Evolutionary conservation across 2,888 invertebrate species (phyloP).

Genomic region (Graphium colonna): DNA sequence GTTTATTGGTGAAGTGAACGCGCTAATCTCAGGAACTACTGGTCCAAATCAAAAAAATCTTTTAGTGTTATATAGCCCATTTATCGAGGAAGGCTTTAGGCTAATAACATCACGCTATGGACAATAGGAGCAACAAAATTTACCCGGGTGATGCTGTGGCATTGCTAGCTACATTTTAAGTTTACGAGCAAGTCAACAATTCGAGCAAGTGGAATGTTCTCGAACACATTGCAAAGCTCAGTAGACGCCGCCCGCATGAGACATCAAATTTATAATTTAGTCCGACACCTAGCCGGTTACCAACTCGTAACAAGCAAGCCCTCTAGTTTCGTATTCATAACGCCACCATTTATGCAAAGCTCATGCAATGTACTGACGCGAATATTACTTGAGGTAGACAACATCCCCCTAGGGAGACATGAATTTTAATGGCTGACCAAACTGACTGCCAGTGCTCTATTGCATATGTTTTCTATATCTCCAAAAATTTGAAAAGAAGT

Average conservation of each 20-base stretch:
- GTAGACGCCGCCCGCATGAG: neutral
- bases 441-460: too few relatives aligned
- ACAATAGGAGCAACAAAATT: too few relatives aligned
- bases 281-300: neutral
- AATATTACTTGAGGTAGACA: conserved; percentile 1
- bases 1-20: too few relatives aligned
- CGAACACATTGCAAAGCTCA: neutral
- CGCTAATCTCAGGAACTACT: too few relatives aligned
- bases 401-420: conserved; percentile 5
- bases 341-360: conserved; percentile 1
- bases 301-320: conserved; percentile 7
- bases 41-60: too few relatives aligned
- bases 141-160: too few relatives aligned
- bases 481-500: neutral
- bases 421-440: conserved; percentile 19
- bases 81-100: too few relatives aligned
- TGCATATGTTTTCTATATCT: neutral
- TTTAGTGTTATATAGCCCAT: too few relatives aligned
- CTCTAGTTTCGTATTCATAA: conserved; percentile 5
- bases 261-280: neutral
- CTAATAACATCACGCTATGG: too few relatives aligned
- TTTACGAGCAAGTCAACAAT: too few relatives aligned
- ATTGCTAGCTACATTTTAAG: too few relatives aligned
- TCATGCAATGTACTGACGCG: neutral
- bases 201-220: too few relatives aligned